Evolutionary conservation across 2,888 invertebrate species (phyloP), one percentile per base, ranked within the genome.

Genomic region (Leptinotarsa peninsularis): DNA sequence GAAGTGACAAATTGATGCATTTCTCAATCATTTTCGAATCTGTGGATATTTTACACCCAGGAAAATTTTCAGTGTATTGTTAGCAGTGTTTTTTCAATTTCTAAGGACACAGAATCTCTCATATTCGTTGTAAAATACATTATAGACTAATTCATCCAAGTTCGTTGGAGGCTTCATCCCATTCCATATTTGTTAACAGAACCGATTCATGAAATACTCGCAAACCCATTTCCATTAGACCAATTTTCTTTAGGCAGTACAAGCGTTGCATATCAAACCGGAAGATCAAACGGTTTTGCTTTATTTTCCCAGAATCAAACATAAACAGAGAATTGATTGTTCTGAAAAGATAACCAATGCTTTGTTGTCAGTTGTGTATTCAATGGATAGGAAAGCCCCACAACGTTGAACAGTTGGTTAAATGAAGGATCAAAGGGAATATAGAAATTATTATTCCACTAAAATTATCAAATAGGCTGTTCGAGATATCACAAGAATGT

Each of bases 291-390:
- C 33, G 63, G 43, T 63, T 63, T 43, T 63, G 33, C 63, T 63
- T 43, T 63, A 71, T 71, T 71, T 66, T 71, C 52, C 60, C 49
- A 15, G 66, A 66, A 71, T 71, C 71, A 71, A 71, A 71, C 49
- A 50, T 27, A 66, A 50, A 66, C 60, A 71, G 52, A 63, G 66
- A 71, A 71, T 71, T 71, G 73, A 63, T 60, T 68, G 73, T 60
- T 58, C 66, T n/a, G 7, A 50, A 54, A 63, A 58, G 63, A 68
- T 74, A 66, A 74, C 71, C 71, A 74, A 27, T 33, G 58, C 74
- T 71, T 71, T 71, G 67, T 66, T 56, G 49, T 21, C 49, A 67
- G 50, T 71, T 67, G 67, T 49, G 54, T 75, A 75, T 68, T 68
- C 68, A 63, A 66, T 56, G 71, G 71, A 60, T 68, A 68, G 52